These are phyloP conservation scores for Drosophila parabipectinata DNA, from an alignment of 1,140 invertebrate species.

Conservation along the genomic window DNA sequence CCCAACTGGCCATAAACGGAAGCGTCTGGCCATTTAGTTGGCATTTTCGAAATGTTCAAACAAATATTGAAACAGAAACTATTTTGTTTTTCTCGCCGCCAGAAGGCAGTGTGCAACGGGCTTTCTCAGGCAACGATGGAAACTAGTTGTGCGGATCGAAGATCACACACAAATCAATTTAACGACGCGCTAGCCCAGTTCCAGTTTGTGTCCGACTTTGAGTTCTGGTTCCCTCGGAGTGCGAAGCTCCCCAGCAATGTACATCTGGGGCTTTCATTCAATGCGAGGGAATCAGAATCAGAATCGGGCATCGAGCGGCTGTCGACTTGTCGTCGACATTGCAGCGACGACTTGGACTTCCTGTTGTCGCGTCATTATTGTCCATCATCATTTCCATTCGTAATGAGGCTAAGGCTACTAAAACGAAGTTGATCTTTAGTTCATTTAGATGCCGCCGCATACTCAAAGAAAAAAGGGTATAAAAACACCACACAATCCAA, in stretches of 20 bases:
- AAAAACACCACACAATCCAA: neutral
- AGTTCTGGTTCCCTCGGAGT: constrained; percentile 22
- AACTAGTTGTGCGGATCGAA: constrained; percentile 61
- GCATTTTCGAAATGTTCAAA: constrained; percentile 64
- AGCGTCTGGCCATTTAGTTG: constrained; percentile 54
- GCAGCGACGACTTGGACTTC: constrained; percentile 67
- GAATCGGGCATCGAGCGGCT: constrained; percentile 14
- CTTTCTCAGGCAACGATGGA: constrained; percentile 71
- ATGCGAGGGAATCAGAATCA: constrained; percentile 15
- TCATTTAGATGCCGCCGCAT: constrained; percentile 78
- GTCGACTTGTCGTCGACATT: constrained; percentile 48
- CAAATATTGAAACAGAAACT: constrained; percentile 63
- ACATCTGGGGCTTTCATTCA: constrained; percentile 44
- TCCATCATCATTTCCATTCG: constrained; percentile 83
- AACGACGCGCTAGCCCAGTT: constrained; percentile 80
- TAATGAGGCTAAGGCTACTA: constrained; percentile 79
- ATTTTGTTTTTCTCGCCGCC: constrained; percentile 44
- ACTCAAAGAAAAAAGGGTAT: constrained; percentile 15
- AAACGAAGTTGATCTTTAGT: constrained; percentile 77
- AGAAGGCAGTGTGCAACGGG: neutral
- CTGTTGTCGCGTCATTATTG: constrained; percentile 83
- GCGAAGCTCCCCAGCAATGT: constrained; percentile 7
- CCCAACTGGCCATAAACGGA: constrained; percentile 66
- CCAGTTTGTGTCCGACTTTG: constrained; percentile 38
- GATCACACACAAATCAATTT: constrained; percentile 79